Conservation (phyloP, 2,797 vertebrate species). For the Rhinophrynus dorsalis region DNA sequence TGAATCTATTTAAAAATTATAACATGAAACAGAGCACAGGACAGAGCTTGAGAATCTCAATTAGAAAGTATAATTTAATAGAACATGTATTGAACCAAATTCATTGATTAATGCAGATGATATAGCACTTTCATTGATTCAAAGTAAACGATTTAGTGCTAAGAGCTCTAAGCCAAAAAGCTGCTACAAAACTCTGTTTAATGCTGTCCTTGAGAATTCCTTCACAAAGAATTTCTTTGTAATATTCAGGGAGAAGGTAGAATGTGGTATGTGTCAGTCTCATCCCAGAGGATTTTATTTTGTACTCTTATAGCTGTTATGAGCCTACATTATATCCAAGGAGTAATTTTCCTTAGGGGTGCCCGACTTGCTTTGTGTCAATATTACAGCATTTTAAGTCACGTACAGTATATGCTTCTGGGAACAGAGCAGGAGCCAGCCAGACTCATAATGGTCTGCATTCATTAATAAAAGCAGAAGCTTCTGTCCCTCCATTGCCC, state of each 20-base stretch:
- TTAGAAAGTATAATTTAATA: slow-evolving; percentile 87
- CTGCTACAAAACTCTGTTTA: slow-evolving; percentile 91
- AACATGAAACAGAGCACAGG: slow-evolving; percentile 54
- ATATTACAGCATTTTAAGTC: slow-evolving; percentile 99
- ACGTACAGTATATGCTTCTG: slow-evolving; percentile 97
- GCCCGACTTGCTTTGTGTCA: slow-evolving; percentile 93
- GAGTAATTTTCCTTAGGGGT: slow-evolving; percentile 98
- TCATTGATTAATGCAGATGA: slow-evolving; percentile 81
- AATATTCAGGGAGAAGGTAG: slow-evolving; percentile 98
- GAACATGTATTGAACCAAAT: slow-evolving; percentile 76
- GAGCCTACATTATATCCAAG: slow-evolving; percentile 99
- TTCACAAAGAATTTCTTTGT: slow-evolving; percentile 94
- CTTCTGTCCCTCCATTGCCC: slow-evolving; percentile 93
- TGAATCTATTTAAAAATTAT: slow-evolving; percentile 57
- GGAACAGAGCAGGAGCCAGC: slow-evolving; percentile 94
- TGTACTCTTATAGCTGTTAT: slow-evolving; percentile 99
- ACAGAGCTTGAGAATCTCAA: slow-evolving; percentile 74
- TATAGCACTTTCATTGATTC: slow-evolving; percentile 79
- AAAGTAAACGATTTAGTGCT: slow-evolving; percentile 76
- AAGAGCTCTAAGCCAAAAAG: slow-evolving; percentile 77
- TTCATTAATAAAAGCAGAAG: slow-evolving; percentile 99
- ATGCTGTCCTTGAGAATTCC: slow-evolving; percentile 98
- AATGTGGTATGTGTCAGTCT: slow-evolving; percentile 93
- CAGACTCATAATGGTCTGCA: slow-evolving; percentile 99
- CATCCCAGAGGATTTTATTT: slow-evolving; percentile 95